Base-by-base conservation (phyloP, 2,113 vertebrate species). In the Struthidea cinerea region DNA sequence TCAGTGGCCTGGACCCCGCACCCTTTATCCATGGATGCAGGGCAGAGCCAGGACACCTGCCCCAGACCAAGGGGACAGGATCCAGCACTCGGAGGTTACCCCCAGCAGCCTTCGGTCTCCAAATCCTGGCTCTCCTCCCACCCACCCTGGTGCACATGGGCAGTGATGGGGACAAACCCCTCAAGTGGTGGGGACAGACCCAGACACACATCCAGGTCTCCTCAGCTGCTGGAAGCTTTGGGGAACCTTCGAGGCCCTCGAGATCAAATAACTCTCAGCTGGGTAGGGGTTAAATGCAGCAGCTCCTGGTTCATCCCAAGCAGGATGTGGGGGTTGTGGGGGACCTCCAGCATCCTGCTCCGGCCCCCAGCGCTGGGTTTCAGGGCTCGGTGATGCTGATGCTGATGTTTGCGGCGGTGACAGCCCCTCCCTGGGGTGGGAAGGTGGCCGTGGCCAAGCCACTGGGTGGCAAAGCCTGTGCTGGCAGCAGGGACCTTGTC, bases 1-100 rank as follows among this genome's bases (percentile, higher is more conserved):
- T 16, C 8, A 3, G 47, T 13, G 41, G 18, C 14, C 28, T 41
- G 33, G 33, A n/a, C 6, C 5, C n/a, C 3, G 4, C 3, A 4
- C 15, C 35, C 32, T 26, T 3, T 61, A 26, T 26, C 37, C 63
- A 13, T 23, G 42, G 42, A 42, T 47, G 23, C 39, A 23, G 64
- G 37, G 52, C 79, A 76, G 74, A 80, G 39, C 46, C 79, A 44
- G 56, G 39, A 55, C 33, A 26, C 32, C 46, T 16, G 17, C 35
- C 37, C 57, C 57, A 14, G 13, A 22, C 13, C 9, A 4, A 76
- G 32, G 32, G 22, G n/a, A 9, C 30, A 55, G 55, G 50, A 56
- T 56, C 18, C 3, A 16, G 47, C 53, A 10, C 26, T 27, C 6
- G 0, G 35, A 50, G 23, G 46, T 35, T 33, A 11, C 22, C 37